Base-by-base conservation (phyloP, 2,113 vertebrate genomes). In the Plecturocebus donacophilus region DNA sequence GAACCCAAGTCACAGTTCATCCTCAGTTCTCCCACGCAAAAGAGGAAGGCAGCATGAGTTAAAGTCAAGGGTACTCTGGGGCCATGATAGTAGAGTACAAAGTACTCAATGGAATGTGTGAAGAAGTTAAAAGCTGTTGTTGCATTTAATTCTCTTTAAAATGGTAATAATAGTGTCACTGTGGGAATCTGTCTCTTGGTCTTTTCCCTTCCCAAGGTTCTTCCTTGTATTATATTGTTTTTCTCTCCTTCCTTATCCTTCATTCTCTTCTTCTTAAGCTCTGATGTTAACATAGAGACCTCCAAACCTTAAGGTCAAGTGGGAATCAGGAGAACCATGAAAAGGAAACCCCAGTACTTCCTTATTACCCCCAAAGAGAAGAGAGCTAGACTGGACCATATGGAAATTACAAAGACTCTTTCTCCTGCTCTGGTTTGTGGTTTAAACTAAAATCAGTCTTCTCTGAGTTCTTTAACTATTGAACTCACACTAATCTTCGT, bases 401-500 rank as follows among this genome's bases (percentile, higher is more conserved):
- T 35, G 45, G 58, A 94, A 94, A 88, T 54, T 56, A 32, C n/a
- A 90, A 89, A 86, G 49, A 70, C 40, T 82, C n/a, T 94, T 90
- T 86, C 58, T 85, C 66, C 27, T 64, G 3, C 23, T 81, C 47
- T 77, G 70, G 21, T 3, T 42, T 58, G 71, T 40, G 21, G 11
- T 71, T 86, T 91, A 95, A 95, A 73, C 6, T 64, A 73, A 90
- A 94, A 95, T 94, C 91, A 87, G 45, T 83, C 45, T 91, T 32
- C 76, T 90, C 82, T 96, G 47, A 64, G 80, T n/a, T 92, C 56
- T 56, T 93, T 88, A 95, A 70, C 49, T 71, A 80, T 70, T 91
- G 76, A 82, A 86, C 47, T 93, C 56, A 85, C 42, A 73, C 23
- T 81, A 92, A 82, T 88, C 73, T 96, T 93, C 17, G 13, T 42